A percentile compares a stretch with the other conserved stretches of the same genome.
phyloP scores from a whole-genome alignment of 2,888 invertebrate genomes.

The Hofmannophila pseudospretella region DNA sequence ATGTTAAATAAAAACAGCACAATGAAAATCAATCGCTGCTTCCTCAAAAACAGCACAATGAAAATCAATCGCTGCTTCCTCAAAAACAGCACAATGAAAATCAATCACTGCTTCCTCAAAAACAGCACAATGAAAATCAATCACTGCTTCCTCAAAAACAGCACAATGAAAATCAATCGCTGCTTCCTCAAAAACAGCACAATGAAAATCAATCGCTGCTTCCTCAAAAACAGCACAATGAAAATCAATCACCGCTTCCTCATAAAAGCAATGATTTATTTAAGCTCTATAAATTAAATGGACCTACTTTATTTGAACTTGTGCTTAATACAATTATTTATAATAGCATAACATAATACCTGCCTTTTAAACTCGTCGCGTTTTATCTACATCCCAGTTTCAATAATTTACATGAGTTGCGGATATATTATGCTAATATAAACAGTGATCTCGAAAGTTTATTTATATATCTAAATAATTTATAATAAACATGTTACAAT shows the following conservation, averaged over 20 bases:
- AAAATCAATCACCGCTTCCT: conserved; percentile 38
- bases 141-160: too few relatives aligned
- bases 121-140: too few relatives aligned
- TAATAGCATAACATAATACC: conserved; percentile 51
- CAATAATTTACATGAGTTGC: conserved; percentile 7
- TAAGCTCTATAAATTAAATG: conserved; percentile 72
- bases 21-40: conserved; percentile 33
- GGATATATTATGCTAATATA: conserved; percentile 53
- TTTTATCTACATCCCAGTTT: too few relatives aligned
- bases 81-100: conserved; percentile 66
- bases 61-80: conserved; percentile 23
- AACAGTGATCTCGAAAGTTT: conserved; percentile 53
- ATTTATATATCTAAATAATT: conserved; percentile 69
- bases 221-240: too few relatives aligned
- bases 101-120: too few relatives aligned
- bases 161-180: conserved; percentile 52
- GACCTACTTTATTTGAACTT: conserved; percentile 76
- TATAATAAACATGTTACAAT: conserved; percentile 71
- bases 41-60: conserved; percentile 25
- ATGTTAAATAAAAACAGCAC: conserved; percentile 75
- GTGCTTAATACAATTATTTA: conserved; percentile 58
- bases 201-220: too few relatives aligned
- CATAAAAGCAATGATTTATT: conserved; percentile 46
- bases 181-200: background rate
- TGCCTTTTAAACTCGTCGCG: too few relatives aligned